These are phyloP conservation scores for Epinotia bilunana DNA, from an alignment of 2,888 invertebrate genomes.

Conservation along the genomic window DNA sequence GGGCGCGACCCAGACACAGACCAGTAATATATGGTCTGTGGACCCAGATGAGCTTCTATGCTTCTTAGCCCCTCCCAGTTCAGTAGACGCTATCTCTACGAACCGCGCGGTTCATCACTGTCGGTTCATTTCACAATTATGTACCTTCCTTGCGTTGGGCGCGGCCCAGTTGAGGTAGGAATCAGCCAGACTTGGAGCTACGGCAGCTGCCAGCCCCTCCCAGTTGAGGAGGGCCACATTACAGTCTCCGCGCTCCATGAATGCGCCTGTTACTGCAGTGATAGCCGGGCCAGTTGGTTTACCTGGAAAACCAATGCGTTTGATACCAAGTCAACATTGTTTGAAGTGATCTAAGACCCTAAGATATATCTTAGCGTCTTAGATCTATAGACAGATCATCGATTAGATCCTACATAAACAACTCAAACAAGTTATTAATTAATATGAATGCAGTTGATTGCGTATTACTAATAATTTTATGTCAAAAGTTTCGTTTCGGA, in stretches of 20 bases:
- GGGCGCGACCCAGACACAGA: no score
- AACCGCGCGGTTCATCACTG: no score
- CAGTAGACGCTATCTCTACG: no score
- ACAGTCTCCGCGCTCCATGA: slow-evolving; percentile 11
- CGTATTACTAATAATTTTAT: no score
- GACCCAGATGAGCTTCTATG: no score
- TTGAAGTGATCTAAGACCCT: neutral
- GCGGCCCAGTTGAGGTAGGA: slow-evolving; percentile 30
- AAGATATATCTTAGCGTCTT: no score
- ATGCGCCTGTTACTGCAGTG: neutral
- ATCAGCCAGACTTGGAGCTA: slow-evolving; percentile 1
- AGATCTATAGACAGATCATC: neutral
- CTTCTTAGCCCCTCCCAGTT: no score
- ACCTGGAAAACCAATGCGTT: neutral
- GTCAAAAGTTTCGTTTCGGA: no score
- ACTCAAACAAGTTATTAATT: neutral
- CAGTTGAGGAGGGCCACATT: slow-evolving; percentile 30
- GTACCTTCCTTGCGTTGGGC: slow-evolving; percentile 28
- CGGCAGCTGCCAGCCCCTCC: slow-evolving; percentile 5
- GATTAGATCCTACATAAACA: neutral
- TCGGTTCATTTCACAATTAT: no score
- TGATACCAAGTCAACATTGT: neutral
- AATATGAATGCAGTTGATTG: no score
- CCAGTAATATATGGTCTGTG: no score
- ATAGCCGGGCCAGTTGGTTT: slow-evolving; percentile 17